phyloP scores from a whole-genome alignment of 2,888 invertebrate species.

The Tipula confusa region DNA sequence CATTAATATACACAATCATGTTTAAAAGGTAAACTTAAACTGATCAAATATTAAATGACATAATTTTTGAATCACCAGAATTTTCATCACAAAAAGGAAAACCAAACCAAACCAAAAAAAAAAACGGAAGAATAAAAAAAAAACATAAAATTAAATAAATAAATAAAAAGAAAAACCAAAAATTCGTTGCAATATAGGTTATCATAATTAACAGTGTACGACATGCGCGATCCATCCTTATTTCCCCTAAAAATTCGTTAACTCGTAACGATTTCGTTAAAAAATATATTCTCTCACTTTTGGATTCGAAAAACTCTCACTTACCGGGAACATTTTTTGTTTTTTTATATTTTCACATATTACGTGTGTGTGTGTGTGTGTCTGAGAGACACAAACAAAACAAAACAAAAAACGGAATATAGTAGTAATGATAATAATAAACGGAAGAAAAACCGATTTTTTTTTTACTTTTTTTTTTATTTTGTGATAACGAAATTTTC shows the following conservation, averaged over 20 bases:
- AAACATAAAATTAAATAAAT: not conserved
- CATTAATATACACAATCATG: not conserved
- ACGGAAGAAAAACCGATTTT: not conserved
- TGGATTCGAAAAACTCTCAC: not conserved
- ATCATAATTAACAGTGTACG: not conserved
- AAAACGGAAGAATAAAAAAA: not conserved
- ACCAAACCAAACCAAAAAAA: not conserved
- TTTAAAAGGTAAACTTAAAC: not conserved
- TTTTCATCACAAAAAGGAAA: not conserved
- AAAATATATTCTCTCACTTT: not conserved
- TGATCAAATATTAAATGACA: constrained; percentile 25
- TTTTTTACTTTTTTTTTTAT: not conserved
- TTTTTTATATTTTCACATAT: not conserved
- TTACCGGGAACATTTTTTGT: not conserved
- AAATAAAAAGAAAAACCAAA: not conserved
- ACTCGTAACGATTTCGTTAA: not conserved
- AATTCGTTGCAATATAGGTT: not conserved
- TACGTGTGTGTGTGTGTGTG: not conserved
- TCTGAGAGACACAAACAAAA: not conserved
- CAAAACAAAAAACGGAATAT: not conserved
- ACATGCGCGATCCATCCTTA: not conserved
- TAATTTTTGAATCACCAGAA: constrained; percentile 12
- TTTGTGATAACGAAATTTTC: constrained; percentile 28
- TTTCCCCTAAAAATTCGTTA: not conserved
- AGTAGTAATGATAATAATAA: not conserved